Base-by-base conservation (phyloP, 2,888 invertebrate species). In the Idaea dimidiata region DNA sequence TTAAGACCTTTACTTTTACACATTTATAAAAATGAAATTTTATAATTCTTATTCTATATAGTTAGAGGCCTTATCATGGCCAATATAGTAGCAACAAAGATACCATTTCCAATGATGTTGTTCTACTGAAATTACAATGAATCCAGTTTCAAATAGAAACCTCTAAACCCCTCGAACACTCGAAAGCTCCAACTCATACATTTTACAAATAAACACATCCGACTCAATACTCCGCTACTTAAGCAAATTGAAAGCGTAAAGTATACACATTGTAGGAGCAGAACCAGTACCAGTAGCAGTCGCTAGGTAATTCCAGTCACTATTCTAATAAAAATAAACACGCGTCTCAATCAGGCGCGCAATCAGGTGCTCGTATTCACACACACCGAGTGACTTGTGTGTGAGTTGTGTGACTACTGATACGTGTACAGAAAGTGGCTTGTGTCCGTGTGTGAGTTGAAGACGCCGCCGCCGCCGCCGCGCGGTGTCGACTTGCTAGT, bases 301-400 rank as follows among this genome's bases (percentile, higher is more conserved):
- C 43, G 57, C 31, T 75, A 81, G 80, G 84, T 83, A 80, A 79
- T 83, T 76, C 72, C 75, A 68, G 77, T 80, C 74, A 74, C 69
- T 56, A 56, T 56, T 56, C 69, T 79, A 79, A 83, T 87, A 85
- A 87, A 85, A 85, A 84, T 84, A 84, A 84, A 84, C 84, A 81
- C 76, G 67, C 43, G 78, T 77, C 79, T 80, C 86, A 84, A 87
- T 87, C 84, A 86, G 85, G 70, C 75, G 74, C 84, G 88, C 89
- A 90, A 90, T 90, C 90, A 90, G 90, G 90, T 90, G 89, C 84
- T 84, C 79, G 84, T 85, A 82, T 87, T 86, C 84, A 77, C 82
- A 80, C 79, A 74, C 79, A 74, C 78, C 72, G 62, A 67, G 68
- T 68, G 65, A 70, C 66, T 68, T 65, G 67, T 69, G 66, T 66